These are phyloP conservation scores for Thinocorus orbignyianus DNA, from an alignment of 2,113 vertebrate genomes.

Conservation along the genomic window DNA sequence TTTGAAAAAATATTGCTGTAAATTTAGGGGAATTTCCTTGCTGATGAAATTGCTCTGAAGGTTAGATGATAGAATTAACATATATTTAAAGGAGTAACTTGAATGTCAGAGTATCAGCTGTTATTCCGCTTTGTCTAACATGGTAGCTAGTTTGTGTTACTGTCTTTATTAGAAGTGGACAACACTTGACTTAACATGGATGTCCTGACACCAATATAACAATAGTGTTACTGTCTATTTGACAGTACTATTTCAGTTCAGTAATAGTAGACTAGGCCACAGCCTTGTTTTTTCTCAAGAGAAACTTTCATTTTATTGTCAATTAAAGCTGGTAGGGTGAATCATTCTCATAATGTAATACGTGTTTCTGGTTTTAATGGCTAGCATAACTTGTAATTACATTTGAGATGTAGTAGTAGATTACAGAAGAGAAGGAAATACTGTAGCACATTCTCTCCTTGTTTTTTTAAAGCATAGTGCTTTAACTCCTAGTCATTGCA, in stretches of 20 bases:
- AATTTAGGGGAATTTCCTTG: neutral
- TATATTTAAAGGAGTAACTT: neutral
- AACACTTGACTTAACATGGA: neutral
- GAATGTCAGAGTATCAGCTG: neutral
- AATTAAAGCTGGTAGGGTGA: neutral
- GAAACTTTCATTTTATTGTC: neutral
- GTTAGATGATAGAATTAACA: neutral
- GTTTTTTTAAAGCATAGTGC: neutral
- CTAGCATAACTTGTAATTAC: neutral
- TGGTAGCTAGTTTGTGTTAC: neutral
- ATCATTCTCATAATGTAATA: neutral
- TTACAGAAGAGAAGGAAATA: neutral
- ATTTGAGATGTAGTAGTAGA: neutral
- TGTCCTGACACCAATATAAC: neutral
- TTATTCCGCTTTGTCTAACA: neutral
- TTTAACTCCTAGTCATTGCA: neutral
- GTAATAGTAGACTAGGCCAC: neutral
- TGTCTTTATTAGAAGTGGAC: neutral
- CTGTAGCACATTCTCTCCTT: neutral
- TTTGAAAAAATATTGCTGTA: neutral
- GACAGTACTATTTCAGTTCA: neutral
- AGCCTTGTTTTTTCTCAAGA: neutral
- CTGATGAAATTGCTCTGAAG: neutral
- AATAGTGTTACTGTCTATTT: neutral
- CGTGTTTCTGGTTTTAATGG: neutral